Percentiles rank a stretch among this genome's conserved stretches.
These are phyloP conservation scores for Ctenopoma kingsleyae DNA, from an alignment of 2,797 vertebrate species.

Conservation along the genomic window DNA sequence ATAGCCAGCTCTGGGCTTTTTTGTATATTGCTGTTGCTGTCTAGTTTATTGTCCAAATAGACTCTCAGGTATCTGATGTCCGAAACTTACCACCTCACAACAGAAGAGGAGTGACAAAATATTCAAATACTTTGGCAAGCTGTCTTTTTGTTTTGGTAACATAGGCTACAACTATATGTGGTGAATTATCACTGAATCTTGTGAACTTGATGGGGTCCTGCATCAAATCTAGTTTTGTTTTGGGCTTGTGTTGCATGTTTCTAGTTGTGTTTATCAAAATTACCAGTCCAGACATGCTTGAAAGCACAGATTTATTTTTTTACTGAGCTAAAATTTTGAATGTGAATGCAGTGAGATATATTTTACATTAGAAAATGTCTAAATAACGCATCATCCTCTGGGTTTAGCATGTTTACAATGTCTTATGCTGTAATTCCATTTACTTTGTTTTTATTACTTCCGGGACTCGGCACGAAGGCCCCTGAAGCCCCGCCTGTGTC, in stretches of 20 bases:
- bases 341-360: neutral
- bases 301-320: neutral
- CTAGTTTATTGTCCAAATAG: too few species aligned
- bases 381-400: neutral
- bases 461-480: constrained; percentile 7
- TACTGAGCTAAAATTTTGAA: neutral
- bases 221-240: neutral
- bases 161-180: too few species aligned
- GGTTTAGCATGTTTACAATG: neutral
- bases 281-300: neutral
- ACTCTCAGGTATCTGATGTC: too few species aligned
- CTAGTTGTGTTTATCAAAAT: neutral
- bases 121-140: too few species aligned
- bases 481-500: constrained; percentile 65
- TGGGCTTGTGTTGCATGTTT: neutral
- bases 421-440: neutral
- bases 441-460: constrained; percentile 21
- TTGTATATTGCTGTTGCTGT: too few species aligned
- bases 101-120: too few species aligned
- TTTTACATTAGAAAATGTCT: neutral
- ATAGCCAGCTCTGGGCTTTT: too few species aligned
- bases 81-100: too few species aligned
- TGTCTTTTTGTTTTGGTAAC: too few species aligned
- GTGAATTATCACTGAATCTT: too few species aligned
- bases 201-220: neutral